phyloP scores from a whole-genome alignment of 1,140 invertebrate species.

The Caenorhabditis latens region DNA sequence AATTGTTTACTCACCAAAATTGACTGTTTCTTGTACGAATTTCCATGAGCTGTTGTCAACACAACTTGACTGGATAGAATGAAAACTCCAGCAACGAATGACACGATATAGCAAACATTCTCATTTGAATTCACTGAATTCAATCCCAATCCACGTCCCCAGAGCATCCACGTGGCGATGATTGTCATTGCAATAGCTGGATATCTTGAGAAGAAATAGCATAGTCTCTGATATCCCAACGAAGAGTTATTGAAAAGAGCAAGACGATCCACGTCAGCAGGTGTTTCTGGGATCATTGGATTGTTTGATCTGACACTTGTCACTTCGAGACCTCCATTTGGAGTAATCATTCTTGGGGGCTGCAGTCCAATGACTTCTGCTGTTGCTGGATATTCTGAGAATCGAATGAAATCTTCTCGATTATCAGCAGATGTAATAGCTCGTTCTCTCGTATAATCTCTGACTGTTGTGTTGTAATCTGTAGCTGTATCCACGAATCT shows the following conservation, averaged over 20 bases:
- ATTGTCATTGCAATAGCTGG: constrained; percentile 40
- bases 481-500: constrained; percentile 11
- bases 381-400: constrained; percentile 37
- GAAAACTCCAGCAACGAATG: constrained; percentile 26
- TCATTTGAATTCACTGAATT: constrained; percentile 45
- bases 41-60: not conserved
- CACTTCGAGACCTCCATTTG: not conserved
- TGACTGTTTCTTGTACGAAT: constrained; percentile 23
- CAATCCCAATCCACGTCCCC: constrained; percentile 46
- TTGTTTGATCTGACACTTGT: not conserved
- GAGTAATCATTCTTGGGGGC: constrained; percentile 4
- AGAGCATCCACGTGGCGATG: constrained; percentile 41
- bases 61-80: constrained; percentile 50
- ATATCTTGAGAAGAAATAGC: constrained; percentile 9
- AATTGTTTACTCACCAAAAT: not conserved
- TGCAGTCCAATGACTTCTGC: constrained; percentile 33
- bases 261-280: constrained; percentile 30
- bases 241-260: constrained; percentile 36
- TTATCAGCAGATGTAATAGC: not conserved
- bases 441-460: constrained; percentile 20
- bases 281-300: constrained; percentile 9
- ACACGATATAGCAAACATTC: constrained; percentile 44
- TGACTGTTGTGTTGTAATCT: not conserved
- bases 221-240: constrained; percentile 28
- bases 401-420: not conserved